Conservation (phyloP, 2,888 invertebrate genomes). For the Agonopterix alstromeriana region DNA sequence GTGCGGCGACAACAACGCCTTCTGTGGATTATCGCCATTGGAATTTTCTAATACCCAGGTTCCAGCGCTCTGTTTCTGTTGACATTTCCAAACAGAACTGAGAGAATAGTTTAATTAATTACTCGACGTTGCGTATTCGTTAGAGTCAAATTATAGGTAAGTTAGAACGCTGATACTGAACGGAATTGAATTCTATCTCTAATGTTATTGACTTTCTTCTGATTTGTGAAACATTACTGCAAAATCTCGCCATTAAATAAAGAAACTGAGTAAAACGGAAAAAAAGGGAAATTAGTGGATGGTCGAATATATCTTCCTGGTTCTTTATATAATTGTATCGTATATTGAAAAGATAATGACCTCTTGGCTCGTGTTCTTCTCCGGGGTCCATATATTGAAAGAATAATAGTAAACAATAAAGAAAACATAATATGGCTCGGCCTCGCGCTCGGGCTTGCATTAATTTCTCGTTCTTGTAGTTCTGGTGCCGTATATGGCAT, state of each 20-base stretch:
- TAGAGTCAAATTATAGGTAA: too few relatives aligned
- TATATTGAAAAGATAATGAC: not conserved
- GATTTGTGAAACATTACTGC: too few relatives aligned
- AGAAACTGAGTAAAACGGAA: too few relatives aligned
- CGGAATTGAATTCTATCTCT: too few relatives aligned
- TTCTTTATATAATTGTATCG: not conserved
- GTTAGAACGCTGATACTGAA: too few relatives aligned
- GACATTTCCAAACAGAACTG: too few relatives aligned
- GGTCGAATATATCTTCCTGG: too few relatives aligned
- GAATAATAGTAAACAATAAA: constrained; percentile 43
- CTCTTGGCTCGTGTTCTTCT: not conserved
- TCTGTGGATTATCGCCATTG: constrained; percentile 63
- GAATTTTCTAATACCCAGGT: constrained; percentile 46
- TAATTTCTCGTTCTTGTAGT: constrained; percentile 67
- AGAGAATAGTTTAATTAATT: too few relatives aligned
- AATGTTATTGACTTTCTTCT: too few relatives aligned
- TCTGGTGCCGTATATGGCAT: constrained; percentile 58
- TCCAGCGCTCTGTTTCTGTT: not conserved
- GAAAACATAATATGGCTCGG: constrained; percentile 46
- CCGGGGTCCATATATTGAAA: constrained; percentile 14
- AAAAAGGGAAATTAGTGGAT: too few relatives aligned
- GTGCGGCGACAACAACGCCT: constrained; percentile 56
- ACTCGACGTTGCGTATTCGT: too few relatives aligned
- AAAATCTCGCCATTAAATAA: too few relatives aligned
- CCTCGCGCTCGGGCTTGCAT: constrained; percentile 49